Evolutionary conservation across 2,888 invertebrate genomes (phyloP), one percentile per base, ranked within the genome.

Genomic region (Synergus laeviventris): DNA sequence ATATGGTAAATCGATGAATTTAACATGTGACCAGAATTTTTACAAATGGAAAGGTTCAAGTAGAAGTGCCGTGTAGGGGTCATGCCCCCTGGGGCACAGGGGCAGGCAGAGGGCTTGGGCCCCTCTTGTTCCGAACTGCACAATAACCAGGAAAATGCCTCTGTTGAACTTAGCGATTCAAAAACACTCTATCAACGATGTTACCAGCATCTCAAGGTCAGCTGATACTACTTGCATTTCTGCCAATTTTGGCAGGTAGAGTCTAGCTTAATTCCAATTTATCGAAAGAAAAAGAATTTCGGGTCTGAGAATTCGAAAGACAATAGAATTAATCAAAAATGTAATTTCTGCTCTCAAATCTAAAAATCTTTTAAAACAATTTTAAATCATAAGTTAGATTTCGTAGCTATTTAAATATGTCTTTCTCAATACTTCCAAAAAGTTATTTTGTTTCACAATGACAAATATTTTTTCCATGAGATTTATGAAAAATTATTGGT

Each of bases 191-290:
- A 62, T 81, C 90, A 90, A 77, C 87, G 90, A 84, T 90, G 91
- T 84, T 90, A 90, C 87, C 88, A 87, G 79, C 89, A 91, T 79
- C 87, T 91, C 84, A 91, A 91, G 91, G 91, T 91, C 88, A 89
- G 89, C 86, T 74, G 83, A 77, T 78, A 80, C 60, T 56, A 79
- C 78, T 77, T 80, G 78, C 78, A 80, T 78, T 76, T 73, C 38
- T 74, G 42, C 31, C 42, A 76, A 75, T 64, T 66, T 70, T 59
- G 24, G 59, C 21, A 59, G 24, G 14, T 7, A 3, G 14, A 7
- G 12, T 24, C 21, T 59, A 24, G 5, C 24, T 59, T 64, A 39
- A 42, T 42, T 21, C 14, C 14, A 14, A 21, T 64, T 81, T 77
- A 73, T 38, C 59, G 38, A 36, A 5, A 64, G 7, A 64, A 64